These are phyloP conservation scores for Antennarius striatus DNA, from an alignment of 2,113 vertebrate species.

Conservation along the genomic window DNA sequence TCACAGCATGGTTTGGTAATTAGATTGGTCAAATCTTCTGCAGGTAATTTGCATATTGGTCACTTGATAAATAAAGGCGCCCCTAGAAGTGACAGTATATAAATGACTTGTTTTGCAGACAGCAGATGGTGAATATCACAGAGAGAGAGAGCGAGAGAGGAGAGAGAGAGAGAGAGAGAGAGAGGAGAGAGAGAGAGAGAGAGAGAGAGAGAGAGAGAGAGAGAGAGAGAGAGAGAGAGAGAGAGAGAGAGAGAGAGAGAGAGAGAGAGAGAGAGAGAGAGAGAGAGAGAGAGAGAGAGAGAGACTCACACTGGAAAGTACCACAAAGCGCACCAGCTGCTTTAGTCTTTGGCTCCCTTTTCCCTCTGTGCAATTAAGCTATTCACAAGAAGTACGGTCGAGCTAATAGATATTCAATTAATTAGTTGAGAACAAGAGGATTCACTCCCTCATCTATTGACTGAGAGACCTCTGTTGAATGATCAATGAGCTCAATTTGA, in stretches of 20 bases:
- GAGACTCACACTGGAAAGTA: conserved; percentile 70
- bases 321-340: conserved; percentile 89
- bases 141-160: conserved; percentile 76
- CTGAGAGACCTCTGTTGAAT: conserved; percentile 55
- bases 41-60: conserved; percentile 84
- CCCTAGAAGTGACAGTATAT: conserved; percentile 83
- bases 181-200: conserved; percentile 77
- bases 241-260: conserved; percentile 76
- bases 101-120: conserved; percentile 90
- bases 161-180: conserved; percentile 77
- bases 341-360: conserved; percentile 72
- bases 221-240: conserved; percentile 73
- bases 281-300: conserved; percentile 14
- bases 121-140: conserved; percentile 91
- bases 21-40: conserved; percentile 73
- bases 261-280: conserved; percentile 78
- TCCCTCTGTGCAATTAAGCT: conserved; percentile 72
- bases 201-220: conserved; percentile 70
- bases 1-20: conserved; percentile 78
- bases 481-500: conserved; percentile 53
- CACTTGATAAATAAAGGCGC: conserved; percentile 86
- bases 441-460: conserved; percentile 55
- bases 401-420: conserved; percentile 71
- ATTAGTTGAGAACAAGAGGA: conserved; percentile 63
- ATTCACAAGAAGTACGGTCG: conserved; percentile 50